Base-by-base conservation (phyloP, 2,113 vertebrate genomes). In the Spea multiplicata region DNA sequence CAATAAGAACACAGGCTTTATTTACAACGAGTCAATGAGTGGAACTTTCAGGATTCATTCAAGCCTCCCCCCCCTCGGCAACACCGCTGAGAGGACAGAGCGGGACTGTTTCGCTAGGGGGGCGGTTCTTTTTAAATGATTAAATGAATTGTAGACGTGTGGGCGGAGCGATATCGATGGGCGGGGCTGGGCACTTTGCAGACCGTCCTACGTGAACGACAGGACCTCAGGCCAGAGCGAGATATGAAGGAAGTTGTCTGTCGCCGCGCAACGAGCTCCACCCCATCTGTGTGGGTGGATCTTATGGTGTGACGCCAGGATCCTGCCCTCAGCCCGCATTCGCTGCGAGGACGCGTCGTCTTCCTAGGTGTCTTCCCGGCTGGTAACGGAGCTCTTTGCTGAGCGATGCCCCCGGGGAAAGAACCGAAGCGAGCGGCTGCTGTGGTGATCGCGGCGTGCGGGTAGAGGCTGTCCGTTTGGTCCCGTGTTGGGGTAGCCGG, bases 361-460 rank as follows among this genome's bases (percentile, higher is more conserved):
- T 67, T 44, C 44, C 64, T 65, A 61, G 45, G 74, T 73, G 3
- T 73, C 44, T 66, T 67, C 82, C 45, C 13, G 47, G 45, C 8
- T 57, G 3, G 77, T 75, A 30, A 30, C 30, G 30, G 66, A 50
- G 48, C 6, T 8, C 55, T 66, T 79, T 76, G 49, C 79, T 80
- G 83, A 80, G 73, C 53, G 49, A 83, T 80, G 76, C 44, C 6
- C 76, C 47, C 47, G 57, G 71, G 76, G 13, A 14, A 47, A 57
- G 55, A 8, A 8, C 5, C 12, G 3, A 8, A 16, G 57, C 49
- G 30, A 57, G 9, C 47, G 17, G 68, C 48, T 62, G 59, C 6
- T 4, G n/a, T 13, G 66, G 12, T 65, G 17, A 49, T 46, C 1
- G 9, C 65, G 8, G n/a, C 66, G 44, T 8, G 44, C 47, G 13